Conservation (phyloP, 2,113 vertebrate species). For the Amblyornis subalaris region DNA sequence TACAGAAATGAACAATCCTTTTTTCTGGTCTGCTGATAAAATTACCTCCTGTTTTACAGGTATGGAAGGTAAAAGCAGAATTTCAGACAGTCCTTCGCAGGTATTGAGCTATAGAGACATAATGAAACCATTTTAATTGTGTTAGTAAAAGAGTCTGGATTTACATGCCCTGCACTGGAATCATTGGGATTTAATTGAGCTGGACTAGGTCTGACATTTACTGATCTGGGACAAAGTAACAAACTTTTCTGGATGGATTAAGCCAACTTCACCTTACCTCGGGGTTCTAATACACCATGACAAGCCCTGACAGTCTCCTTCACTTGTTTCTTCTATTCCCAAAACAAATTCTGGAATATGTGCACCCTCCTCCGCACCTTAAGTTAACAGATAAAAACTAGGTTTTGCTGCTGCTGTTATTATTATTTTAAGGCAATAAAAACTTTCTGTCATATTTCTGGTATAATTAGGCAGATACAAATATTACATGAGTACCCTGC, state of each 20-base stretch:
- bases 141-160: neutral
- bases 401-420: neutral
- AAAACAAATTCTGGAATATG: neutral
- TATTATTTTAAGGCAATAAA: neutral
- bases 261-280: neutral
- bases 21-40: neutral
- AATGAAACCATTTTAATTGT: neutral
- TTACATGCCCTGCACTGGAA: neutral
- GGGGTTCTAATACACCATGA: neutral
- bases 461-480: neutral
- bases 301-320: neutral
- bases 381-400: neutral
- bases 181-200: fast-evolving
- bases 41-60: neutral
- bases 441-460: neutral
- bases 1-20: neutral
- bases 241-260: neutral
- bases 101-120: neutral
- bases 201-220: neutral
- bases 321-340: neutral
- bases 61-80: neutral
- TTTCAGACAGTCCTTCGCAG: neutral
- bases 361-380: neutral
- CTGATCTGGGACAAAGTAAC: neutral
- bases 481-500: neutral